Evolutionary conservation across 2,797 vertebrate species (phyloP).

Genomic region (Sus cebifrons): DNA sequence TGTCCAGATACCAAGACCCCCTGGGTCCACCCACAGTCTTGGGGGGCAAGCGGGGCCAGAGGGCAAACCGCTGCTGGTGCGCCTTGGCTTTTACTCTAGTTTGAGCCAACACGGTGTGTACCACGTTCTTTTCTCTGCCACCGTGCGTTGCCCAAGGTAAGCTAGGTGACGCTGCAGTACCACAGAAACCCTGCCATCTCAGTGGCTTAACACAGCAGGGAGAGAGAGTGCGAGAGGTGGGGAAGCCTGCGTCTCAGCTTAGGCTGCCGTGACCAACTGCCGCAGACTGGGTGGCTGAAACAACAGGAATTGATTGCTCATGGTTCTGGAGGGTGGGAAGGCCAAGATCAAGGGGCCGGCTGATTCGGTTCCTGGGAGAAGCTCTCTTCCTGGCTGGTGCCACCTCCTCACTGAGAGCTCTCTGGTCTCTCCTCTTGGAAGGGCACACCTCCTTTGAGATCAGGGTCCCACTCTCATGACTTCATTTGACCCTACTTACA

Average conservation of each 20-base stretch:
- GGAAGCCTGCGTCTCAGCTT: not conserved
- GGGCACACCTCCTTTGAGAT: not conserved
- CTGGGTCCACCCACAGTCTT: not conserved
- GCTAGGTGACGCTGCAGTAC: not conserved
- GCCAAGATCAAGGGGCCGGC: not conserved
- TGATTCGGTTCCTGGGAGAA: not conserved
- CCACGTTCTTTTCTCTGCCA: not conserved
- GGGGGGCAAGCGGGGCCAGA: not conserved
- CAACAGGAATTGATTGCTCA: not conserved
- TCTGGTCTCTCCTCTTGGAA: not conserved
- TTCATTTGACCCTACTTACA: conserved; percentile 2
- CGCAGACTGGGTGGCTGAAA: not conserved
- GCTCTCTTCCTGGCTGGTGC: not conserved
- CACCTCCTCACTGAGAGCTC: not conserved
- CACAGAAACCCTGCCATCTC: conserved; percentile 13
- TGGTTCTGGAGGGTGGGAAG: not conserved
- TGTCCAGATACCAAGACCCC: conserved; percentile 23
- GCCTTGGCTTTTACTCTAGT: not conserved
- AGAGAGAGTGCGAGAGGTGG: not conserved
- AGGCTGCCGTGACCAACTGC: not conserved
- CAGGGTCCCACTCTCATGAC: not conserved
- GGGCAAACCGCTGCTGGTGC: not conserved
- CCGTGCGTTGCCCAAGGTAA: not conserved
- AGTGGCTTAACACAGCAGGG: not conserved
- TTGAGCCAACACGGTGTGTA: not conserved